A percentile compares a stretch with the other conserved stretches of the same genome.
Conservation (phyloP, 2,113 vertebrate species). For the Lanius ludovicianus region DNA sequence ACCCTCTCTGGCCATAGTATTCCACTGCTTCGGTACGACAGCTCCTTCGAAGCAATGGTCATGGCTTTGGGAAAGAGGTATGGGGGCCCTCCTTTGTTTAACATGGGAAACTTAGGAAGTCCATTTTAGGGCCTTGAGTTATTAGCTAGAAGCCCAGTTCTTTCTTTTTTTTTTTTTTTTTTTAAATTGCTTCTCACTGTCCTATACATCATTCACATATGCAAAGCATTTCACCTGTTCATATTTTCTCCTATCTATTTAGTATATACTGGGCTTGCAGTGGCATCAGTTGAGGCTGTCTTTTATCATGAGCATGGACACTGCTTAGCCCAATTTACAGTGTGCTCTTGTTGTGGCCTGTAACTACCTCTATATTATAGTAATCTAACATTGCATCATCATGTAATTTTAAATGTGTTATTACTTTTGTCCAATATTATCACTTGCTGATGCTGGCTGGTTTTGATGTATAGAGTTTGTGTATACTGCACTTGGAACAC, state of each 20-base stretch:
- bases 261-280: background rate
- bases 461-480: background rate
- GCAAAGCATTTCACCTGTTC: background rate
- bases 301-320: background rate
- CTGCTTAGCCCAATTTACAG: background rate
- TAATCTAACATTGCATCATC: background rate
- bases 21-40: constrained; percentile 90
- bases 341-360: background rate
- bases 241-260: background rate
- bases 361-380: background rate
- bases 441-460: background rate
- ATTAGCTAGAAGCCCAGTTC: background rate
- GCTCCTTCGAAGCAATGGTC: constrained; percentile 95
- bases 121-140: background rate
- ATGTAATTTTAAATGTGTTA: background rate
- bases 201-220: background rate
- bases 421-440: background rate
- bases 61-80: constrained; percentile 91
- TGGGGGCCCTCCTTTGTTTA: background rate
- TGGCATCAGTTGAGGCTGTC: background rate
- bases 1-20: constrained; percentile 89
- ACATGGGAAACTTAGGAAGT: background rate
- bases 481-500: background rate
- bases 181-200: background rate
- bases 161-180: background rate